Percentiles rank a stretch among this genome's conserved stretches.
Conservation (phyloP, 2,113 vertebrate genomes). For the Galbula dea region DNA sequence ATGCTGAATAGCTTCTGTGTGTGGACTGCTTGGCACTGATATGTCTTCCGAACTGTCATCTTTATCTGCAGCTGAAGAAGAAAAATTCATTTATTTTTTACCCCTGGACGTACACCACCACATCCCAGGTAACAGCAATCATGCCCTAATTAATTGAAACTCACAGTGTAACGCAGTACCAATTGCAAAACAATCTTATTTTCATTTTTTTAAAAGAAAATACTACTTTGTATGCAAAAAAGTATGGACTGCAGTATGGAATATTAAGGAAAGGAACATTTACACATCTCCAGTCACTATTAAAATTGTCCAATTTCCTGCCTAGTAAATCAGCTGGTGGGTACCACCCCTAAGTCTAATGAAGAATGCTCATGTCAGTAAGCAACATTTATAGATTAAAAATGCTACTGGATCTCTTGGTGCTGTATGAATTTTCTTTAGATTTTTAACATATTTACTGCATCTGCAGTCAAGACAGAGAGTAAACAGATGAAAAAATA, state of each 20-base stretch:
- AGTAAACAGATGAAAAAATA: neutral
- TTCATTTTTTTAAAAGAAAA: neutral
- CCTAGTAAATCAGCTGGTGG: conserved; percentile 79
- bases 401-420: conserved; percentile 83
- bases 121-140: accelerated
- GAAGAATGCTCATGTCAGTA: conserved; percentile 79
- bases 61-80: conserved; percentile 84
- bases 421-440: conserved; percentile 40
- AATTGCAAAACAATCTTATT: neutral
- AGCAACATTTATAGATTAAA: conserved; percentile 84
- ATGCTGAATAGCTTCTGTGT: conserved; percentile 94
- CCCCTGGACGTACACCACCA: neutral
- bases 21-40: conserved; percentile 92
- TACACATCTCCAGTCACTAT: neutral
- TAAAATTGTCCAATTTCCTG: conserved; percentile 78
- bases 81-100: neutral
- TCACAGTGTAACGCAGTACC: neutral
- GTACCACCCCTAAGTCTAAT: conserved; percentile 84
- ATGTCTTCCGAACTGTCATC: conserved; percentile 95
- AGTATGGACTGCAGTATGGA: neutral
- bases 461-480: neutral
- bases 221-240: neutral
- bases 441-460: neutral
- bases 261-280: neutral
- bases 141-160: neutral